Evolutionary conservation across 37 sponge, comb jelly and placozoan species (phyloP).

Genomic region (Ephydatia muelleri): DNA sequence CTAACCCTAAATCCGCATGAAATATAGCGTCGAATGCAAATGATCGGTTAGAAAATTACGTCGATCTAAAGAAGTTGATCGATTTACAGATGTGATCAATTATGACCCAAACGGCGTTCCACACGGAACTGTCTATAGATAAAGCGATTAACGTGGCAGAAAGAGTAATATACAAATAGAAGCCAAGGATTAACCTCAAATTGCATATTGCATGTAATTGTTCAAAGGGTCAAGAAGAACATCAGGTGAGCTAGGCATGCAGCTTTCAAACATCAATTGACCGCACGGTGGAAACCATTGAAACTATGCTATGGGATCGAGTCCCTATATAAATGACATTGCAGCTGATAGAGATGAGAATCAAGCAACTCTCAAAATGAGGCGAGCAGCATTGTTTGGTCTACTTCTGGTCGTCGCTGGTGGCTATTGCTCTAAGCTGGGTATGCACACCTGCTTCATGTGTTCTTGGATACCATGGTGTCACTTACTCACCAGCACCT

Average conservation of each 20-base stretch:
- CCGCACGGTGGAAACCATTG: background rate
- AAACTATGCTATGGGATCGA: background rate
- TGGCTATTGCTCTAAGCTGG: background rate
- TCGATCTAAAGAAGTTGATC: no score
- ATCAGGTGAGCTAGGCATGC: background rate
- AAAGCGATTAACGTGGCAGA: no score
- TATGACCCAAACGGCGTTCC: no score
- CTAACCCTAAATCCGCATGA: no score
- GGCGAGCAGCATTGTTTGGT: background rate
- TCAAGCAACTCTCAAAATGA: constrained; percentile 1
- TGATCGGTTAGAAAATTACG: no score
- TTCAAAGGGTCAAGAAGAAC: constrained; percentile 1
- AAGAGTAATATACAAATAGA: background rate
- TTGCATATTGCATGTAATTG: constrained; percentile 1
- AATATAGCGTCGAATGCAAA: no score
- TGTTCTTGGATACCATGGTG: constrained; percentile 1
- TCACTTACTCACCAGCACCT: background rate
- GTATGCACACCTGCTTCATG: background rate
- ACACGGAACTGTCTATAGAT: no score
- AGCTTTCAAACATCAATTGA: background rate
- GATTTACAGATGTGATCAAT: no score
- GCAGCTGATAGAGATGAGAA: background rate
- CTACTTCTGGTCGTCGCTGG: constrained; percentile 1
- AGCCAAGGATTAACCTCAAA: constrained; percentile 1
- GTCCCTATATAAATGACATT: constrained; percentile 1